Evolutionary conservation across 1,140 invertebrate species (phyloP).

Genomic region (Hylaeus anthracinus): DNA sequence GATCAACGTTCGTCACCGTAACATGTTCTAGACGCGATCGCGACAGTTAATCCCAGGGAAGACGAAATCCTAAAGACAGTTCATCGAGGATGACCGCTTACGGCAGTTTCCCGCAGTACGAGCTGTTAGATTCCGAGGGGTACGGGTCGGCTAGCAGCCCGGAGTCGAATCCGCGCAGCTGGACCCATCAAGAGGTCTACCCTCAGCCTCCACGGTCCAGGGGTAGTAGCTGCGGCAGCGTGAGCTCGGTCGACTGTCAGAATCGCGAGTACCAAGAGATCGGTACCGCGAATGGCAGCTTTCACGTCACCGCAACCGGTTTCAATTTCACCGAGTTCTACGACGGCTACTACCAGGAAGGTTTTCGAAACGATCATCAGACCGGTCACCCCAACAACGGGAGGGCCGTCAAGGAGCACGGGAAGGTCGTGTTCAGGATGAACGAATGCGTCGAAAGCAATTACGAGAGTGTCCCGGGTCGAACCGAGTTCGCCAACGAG

Average conservation of each 20-base stretch:
- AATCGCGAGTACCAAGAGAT: constrained; percentile 70
- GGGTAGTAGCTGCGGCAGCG: constrained; percentile 75
- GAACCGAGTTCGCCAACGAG: constrained; percentile 36
- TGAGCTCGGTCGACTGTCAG: constrained; percentile 75
- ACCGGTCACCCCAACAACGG: constrained; percentile 8
- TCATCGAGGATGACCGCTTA: constrained; percentile 70
- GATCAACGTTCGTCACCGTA: neutral
- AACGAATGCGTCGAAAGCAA: constrained; percentile 57
- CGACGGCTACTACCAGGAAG: constrained; percentile 72
- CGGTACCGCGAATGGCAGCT: constrained; percentile 42
- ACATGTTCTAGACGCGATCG: neutral
- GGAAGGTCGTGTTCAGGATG: constrained; percentile 62
- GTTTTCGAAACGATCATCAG: constrained; percentile 53
- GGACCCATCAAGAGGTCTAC: constrained; percentile 69
- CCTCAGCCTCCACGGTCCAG: constrained; percentile 75
- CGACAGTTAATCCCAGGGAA: no score
- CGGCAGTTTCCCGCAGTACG: constrained; percentile 74
- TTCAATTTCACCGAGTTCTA: constrained; percentile 74
- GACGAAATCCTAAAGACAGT: neutral
- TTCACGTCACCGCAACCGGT: constrained; percentile 56
- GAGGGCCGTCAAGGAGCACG: constrained; percentile 58
- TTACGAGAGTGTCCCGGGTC: constrained; percentile 57
- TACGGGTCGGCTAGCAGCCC: constrained; percentile 78
- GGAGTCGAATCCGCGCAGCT: constrained; percentile 72
- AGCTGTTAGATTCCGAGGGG: constrained; percentile 76